A percentile compares a stretch with the other conserved stretches of the same genome.
These are phyloP conservation scores for Portevinia maculata DNA, from an alignment of 2,888 invertebrate genomes.

Conservation along the genomic window DNA sequence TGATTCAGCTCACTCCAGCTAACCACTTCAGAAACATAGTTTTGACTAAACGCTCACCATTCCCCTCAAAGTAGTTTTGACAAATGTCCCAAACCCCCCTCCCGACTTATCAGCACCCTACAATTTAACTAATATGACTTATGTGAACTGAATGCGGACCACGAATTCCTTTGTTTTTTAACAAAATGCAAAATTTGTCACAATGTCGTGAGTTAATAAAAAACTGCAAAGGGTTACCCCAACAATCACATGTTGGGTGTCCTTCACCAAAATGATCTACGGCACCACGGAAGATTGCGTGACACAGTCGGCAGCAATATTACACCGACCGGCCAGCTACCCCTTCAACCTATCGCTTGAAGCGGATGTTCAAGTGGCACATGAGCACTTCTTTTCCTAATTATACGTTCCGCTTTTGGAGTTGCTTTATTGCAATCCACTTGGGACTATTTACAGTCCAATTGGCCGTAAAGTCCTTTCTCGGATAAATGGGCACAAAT, in stretches of 20 bases:
- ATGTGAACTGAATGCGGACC: conserved; percentile 63
- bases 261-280: conserved; percentile 64
- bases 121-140: conserved; percentile 60
- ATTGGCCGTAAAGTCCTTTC: conserved; percentile 44
- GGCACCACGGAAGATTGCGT: conserved; percentile 67
- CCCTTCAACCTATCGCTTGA: neutral
- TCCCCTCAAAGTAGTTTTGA: conserved; percentile 49
- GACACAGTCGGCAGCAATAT: conserved; percentile 67
- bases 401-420: conserved; percentile 63
- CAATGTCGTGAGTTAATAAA: conserved; percentile 60
- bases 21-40: conserved; percentile 46
- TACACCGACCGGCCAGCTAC: conserved; percentile 38
- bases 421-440: conserved; percentile 56
- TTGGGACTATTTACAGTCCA: conserved; percentile 56
- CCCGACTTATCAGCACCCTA: neutral
- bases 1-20: conserved; percentile 2
- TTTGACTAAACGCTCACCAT: conserved; percentile 66
- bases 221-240: conserved; percentile 37
- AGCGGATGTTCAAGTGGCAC: conserved; percentile 74
- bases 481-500: conserved; percentile 40
- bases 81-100: conserved; percentile 38
- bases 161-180: conserved; percentile 3
- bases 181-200: conserved; percentile 65
- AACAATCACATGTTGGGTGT: conserved; percentile 14
- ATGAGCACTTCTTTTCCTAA: conserved; percentile 72